Evolutionary conservation across 2,888 invertebrate genomes (phyloP), one percentile per base, ranked within the genome.

Genomic region (Drosophila neotestacea): DNA sequence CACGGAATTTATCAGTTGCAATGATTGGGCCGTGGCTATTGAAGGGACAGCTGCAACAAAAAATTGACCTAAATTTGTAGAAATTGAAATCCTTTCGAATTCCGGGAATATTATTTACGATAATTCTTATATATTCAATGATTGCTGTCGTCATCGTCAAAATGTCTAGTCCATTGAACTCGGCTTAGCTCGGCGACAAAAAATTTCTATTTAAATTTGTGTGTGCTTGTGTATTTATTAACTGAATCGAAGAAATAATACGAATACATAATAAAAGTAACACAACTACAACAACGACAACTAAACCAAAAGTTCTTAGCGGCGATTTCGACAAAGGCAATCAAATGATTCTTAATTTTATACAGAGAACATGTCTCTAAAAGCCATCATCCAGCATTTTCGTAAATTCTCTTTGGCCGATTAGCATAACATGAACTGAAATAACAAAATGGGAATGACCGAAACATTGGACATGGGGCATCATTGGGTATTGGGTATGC

Each of bases 391-490:
- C 69, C 51, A 78, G 60, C 59, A 60, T 59, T 51, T 72, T 81
- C 70, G 75, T 64, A 48, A 51, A 68, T 51, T 61, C 62, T 81
- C 70, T 59, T 62, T 38, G 48, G 42, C 55, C 61, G 83, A 85
- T 85, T 85, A 87, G 74, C 85, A 85, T 85, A 85, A 85, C 80
- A 85, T 83, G 84, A 83, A 83, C 84, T 83, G 71, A 71, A 81
- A 75, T 85, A 59, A 44, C 73, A 52, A 77, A 79, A 74, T 80
- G 85, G 87, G 85, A 85, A 85, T 87, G 85, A 85, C 85, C 85
- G 77, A 68, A 46, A 59, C 66, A 61, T 34, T 22, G 7, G 54
- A 27, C 46, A 13, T 10, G 30, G 38, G 22, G 46, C 28, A 36
- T 30, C 22, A 16, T n/a, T 41, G 54, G 41, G 22, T 61, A 61